phyloP scores from a whole-genome alignment of 2,113 vertebrate species.

The Mungos mungo region DNA sequence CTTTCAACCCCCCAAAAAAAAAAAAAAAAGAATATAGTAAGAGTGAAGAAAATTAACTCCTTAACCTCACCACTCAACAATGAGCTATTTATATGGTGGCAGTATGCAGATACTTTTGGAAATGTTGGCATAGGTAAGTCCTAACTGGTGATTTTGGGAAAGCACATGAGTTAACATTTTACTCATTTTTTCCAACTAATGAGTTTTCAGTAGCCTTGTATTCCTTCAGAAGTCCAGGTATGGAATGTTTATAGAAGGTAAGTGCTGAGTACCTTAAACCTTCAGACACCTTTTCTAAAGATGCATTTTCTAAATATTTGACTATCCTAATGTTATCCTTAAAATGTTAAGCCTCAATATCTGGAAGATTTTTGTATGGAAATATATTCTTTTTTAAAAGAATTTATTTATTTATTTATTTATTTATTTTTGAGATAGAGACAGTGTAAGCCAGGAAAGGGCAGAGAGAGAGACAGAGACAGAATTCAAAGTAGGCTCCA shows the following conservation, averaged over 20 bases:
- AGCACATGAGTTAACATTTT: neutral
- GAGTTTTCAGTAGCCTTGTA: neutral
- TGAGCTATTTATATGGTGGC: neutral
- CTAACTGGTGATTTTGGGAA: neutral
- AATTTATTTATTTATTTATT: too few species aligned
- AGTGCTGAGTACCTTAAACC: neutral
- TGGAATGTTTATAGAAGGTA: neutral
- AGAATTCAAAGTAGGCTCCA: too few species aligned
- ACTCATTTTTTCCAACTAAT: slow-evolving; percentile 7
- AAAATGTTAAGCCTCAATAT: neutral
- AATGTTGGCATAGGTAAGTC: neutral
- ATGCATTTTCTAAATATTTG: neutral
- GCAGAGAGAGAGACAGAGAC: too few species aligned
- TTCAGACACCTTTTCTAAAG: neutral
- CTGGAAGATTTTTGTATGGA: neutral
- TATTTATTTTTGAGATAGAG: too few species aligned
- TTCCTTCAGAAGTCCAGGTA: neutral
- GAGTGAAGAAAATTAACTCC: slow-evolving; percentile 14
- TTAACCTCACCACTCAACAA: neutral
- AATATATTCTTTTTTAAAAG: neutral
- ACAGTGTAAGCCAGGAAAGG: too few species aligned
- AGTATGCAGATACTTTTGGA: neutral
- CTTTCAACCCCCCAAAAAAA: neutral
- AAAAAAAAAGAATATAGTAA: neutral
- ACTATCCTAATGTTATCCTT: neutral